These are phyloP conservation scores for Daphoenositta chrysoptera DNA, from an alignment of 2,113 vertebrate species.

Conservation along the genomic window DNA sequence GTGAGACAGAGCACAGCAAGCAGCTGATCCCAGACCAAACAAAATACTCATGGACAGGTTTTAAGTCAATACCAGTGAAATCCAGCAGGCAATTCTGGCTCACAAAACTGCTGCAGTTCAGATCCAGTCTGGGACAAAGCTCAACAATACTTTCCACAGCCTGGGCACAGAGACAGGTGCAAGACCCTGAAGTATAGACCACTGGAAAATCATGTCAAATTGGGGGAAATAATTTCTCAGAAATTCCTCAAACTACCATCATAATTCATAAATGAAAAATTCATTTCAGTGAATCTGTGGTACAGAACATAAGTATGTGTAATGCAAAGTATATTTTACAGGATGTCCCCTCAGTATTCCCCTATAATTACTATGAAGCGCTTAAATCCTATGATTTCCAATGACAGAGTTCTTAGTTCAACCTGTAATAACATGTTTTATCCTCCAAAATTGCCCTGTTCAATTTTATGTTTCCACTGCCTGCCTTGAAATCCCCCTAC, in stretches of 20 bases:
- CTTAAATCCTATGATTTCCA: neutral
- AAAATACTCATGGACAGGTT: neutral
- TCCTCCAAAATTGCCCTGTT: neutral
- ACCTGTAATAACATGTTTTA: neutral
- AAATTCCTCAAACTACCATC: neutral
- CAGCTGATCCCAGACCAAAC: neutral
- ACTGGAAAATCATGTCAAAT: neutral
- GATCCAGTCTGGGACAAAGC: neutral
- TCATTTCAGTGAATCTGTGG: neutral
- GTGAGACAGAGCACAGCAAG: neutral
- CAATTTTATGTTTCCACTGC: neutral
- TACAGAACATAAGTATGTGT: neutral
- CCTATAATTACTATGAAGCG: neutral
- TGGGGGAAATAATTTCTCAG: neutral
- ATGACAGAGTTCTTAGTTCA: neutral
- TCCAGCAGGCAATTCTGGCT: neutral
- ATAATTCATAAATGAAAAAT: neutral
- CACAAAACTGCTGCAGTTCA: neutral
- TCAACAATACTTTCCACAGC: rapidly evolving
- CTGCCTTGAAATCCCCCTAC: neutral
- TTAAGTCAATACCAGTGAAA: neutral
- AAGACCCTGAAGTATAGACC: neutral
- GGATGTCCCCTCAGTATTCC: neutral
- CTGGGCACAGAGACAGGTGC: neutral
- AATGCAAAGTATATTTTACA: neutral